phyloP scores from a whole-genome alignment of 2,113 vertebrate genomes.

The Numenius arquata region DNA sequence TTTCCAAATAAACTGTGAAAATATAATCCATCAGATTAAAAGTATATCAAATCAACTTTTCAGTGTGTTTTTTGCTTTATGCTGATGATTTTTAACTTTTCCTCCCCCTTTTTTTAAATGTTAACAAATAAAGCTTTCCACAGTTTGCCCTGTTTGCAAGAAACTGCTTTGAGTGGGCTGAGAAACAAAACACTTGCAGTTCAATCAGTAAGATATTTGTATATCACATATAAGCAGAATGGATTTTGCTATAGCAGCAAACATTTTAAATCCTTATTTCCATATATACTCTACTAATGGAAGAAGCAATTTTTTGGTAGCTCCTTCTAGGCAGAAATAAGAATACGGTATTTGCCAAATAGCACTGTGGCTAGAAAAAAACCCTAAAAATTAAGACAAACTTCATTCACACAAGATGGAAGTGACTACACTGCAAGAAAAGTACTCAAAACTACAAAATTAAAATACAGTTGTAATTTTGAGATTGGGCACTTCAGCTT shows the following conservation, averaged over 20 bases:
- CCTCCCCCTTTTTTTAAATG: fast-evolving
- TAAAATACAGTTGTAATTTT: neutral
- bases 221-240: neutral
- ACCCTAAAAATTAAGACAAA: neutral
- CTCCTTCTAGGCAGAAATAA: neutral
- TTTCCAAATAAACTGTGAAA: neutral
- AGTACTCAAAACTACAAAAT: neutral
- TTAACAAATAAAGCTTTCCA: neutral
- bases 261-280: neutral
- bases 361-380: neutral
- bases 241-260: neutral
- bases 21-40: neutral
- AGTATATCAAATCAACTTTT: neutral
- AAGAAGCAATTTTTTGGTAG: neutral
- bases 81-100: neutral
- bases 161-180: neutral
- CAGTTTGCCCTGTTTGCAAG: neutral
- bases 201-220: neutral
- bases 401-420: neutral
- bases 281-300: neutral
- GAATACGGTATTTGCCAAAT: neutral
- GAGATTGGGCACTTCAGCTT: neutral
- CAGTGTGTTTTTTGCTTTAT: neutral
- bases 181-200: neutral
- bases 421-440: neutral